These are phyloP conservation scores for Oxyscelio sp. DNA, from an alignment of 2,888 invertebrate genomes.

Conservation along the genomic window DNA sequence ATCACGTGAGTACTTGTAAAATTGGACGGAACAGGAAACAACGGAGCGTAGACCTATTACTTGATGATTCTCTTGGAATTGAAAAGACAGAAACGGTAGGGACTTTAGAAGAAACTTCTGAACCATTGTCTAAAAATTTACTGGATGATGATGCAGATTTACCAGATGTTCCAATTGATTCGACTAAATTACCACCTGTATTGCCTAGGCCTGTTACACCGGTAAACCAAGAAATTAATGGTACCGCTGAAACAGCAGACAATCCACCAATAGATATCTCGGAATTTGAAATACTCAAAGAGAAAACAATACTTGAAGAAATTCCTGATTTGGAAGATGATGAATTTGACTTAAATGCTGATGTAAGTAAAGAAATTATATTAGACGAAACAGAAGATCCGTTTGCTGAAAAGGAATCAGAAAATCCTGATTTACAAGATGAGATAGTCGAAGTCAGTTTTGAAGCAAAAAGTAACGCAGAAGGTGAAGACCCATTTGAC, in stretches of 20 bases:
- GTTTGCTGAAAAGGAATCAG: conserved; percentile 88
- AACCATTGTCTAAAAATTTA: conserved; percentile 90
- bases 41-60: conserved; percentile 90
- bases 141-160: conserved; percentile 93
- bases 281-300: conserved; percentile 89
- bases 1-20: conserved; percentile 90
- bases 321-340: conserved; percentile 86
- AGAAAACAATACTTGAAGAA: conserved; percentile 85
- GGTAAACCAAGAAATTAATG: conserved; percentile 75
- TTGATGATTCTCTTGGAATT: conserved; percentile 90
- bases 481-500: conserved; percentile 94
- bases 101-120: conserved; percentile 24
- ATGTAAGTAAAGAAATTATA: conserved; percentile 72
- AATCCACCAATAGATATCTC: conserved; percentile 85
- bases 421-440: conserved; percentile 81
- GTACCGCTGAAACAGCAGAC: conserved; percentile 44
- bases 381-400: conserved; percentile 88
- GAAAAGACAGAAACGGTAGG: conserved; percentile 35
- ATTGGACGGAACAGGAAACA: conserved; percentile 80
- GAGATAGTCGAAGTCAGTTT: conserved; percentile 86
- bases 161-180: conserved; percentile 92
- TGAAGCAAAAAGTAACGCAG: conserved; percentile 88
- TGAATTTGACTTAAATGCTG: conserved; percentile 82
- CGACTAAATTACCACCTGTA: conserved; percentile 89
- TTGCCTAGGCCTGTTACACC: conserved; percentile 82